Percentiles rank a stretch among this genome's conserved stretches.
Conservation (phyloP, 1,140 invertebrate genomes). For the Teleopsis dalmanni region DNA sequence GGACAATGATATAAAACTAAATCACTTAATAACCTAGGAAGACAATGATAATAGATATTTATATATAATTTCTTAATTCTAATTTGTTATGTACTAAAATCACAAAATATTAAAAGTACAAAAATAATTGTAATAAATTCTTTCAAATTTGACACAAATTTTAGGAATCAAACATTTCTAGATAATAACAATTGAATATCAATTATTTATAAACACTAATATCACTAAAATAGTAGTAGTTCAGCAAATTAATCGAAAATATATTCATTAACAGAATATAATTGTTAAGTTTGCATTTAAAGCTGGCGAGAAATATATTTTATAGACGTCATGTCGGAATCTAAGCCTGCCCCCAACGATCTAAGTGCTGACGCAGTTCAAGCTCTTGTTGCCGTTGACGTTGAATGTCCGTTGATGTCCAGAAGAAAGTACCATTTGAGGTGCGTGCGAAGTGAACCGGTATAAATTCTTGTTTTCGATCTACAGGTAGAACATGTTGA, state of each 20-base stretch:
- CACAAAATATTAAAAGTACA: constrained; percentile 13
- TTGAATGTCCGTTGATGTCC: constrained; percentile 50
- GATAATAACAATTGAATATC: constrained; percentile 16
- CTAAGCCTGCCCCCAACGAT: constrained; percentile 61
- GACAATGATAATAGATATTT: constrained; percentile 36
- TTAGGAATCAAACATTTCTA: no score
- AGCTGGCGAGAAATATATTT: constrained; percentile 46
- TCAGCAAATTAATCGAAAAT: background rate
- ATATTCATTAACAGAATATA: constrained; percentile 4
- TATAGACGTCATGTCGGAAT: background rate
- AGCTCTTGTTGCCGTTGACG: constrained; percentile 47
- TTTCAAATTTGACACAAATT: constrained; percentile 20
- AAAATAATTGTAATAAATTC: constrained; percentile 16
- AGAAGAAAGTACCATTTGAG: constrained; percentile 62
- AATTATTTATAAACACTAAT: constrained; percentile 28
- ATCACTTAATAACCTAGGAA: constrained; percentile 24
- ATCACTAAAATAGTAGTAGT: constrained; percentile 40
- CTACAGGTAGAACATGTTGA: constrained; percentile 50
- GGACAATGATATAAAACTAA: constrained; percentile 31
- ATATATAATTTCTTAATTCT: constrained; percentile 3
- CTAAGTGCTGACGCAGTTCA: constrained; percentile 46
- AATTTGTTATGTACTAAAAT: constrained; percentile 14
- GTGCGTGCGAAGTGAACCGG: constrained; percentile 57
- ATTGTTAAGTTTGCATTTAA: constrained; percentile 47
- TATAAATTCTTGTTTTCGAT: constrained; percentile 53